Base-by-base conservation (phyloP, 2,797 vertebrate genomes). In the Gambelia wislizenii region DNA sequence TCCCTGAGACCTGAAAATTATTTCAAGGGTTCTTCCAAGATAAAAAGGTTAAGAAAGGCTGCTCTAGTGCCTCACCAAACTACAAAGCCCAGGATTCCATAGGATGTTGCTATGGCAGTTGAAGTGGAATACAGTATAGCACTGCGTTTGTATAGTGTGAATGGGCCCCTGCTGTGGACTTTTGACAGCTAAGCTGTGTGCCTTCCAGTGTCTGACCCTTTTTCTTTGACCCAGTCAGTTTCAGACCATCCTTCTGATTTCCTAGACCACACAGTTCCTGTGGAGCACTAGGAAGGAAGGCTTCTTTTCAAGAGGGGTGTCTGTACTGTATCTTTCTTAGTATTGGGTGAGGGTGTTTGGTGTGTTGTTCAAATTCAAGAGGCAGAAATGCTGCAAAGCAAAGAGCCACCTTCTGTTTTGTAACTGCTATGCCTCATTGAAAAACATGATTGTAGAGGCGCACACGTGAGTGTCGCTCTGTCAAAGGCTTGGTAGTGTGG, bases 381-480 rank as follows among this genome's bases (percentile, higher is more conserved):
- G 75, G 42, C 42, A 47, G 75, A 76, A 76, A 16, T 14, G 27
- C 72, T 76, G 42, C 14, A 10, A 30, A 30, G 25, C 42, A 47
- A 27, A 6, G 30, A 27, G 61, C 56, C 84, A 47, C 59, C 27
- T 10, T 20, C 84, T 69, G 1, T 20, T 77, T 80, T 27, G 85
- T 69, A 44, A 39, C 82, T 70, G 91, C 91, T 76, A 20, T 3
- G 72, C 84, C 22, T 87, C 87, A 87, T 61, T 84, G 87, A 44
- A 61, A 92, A 88, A 90, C 83, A 22, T 1, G 79, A 84, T 95
- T 94, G 89, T 86, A n/a, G 83, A 86, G 61, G 91, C 36, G 56
- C 67, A 89, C 96, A 96, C n/a, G 96, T 96, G 96, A 95, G 90
- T 80, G 0, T 8, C 22, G 91, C 85, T 80, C 59, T 18, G 47